A percentile compares a stretch with the other conserved stretches of the same genome.
Conservation (phyloP, 2,797 vertebrate genomes). For the Mus minutoides region DNA sequence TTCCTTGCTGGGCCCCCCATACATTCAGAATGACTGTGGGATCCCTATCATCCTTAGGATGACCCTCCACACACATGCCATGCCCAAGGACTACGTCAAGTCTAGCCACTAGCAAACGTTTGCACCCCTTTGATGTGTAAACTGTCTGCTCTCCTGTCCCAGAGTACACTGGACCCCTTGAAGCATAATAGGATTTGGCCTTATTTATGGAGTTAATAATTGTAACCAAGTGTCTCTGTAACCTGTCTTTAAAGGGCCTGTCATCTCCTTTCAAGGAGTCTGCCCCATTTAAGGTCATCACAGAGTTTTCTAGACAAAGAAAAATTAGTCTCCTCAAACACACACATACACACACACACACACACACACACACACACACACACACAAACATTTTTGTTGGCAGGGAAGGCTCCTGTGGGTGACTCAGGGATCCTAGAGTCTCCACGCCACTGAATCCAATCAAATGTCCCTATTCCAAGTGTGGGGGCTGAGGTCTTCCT, state of each 20-base stretch:
- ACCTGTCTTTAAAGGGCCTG: background rate
- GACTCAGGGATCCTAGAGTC: background rate
- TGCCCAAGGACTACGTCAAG: background rate
- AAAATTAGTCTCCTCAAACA: background rate
- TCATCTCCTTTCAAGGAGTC: background rate
- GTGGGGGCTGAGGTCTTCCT: constrained; percentile 19
- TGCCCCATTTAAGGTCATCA: background rate
- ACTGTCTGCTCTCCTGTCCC: background rate
- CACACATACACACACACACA: background rate
- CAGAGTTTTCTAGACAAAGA: constrained; percentile 28
- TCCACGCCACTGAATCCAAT: constrained; percentile 28
- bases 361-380: background rate
- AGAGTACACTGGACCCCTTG: background rate
- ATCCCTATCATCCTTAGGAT: constrained; percentile 10
- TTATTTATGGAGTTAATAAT: background rate
- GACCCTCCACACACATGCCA: background rate
- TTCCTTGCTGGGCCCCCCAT: background rate
- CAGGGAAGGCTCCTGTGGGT: background rate
- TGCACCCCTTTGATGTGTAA: background rate
- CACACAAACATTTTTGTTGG: background rate
- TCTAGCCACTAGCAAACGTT: constrained; percentile 2
- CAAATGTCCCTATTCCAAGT: constrained; percentile 19
- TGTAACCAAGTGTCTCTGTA: background rate
- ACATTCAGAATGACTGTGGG: constrained; percentile 15
- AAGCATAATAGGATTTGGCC: background rate